A percentile compares a stretch with the other conserved stretches of the same genome.
These are phyloP conservation scores for Tipula lateralis DNA, from an alignment of 2,888 invertebrate genomes.

Conservation along the genomic window DNA sequence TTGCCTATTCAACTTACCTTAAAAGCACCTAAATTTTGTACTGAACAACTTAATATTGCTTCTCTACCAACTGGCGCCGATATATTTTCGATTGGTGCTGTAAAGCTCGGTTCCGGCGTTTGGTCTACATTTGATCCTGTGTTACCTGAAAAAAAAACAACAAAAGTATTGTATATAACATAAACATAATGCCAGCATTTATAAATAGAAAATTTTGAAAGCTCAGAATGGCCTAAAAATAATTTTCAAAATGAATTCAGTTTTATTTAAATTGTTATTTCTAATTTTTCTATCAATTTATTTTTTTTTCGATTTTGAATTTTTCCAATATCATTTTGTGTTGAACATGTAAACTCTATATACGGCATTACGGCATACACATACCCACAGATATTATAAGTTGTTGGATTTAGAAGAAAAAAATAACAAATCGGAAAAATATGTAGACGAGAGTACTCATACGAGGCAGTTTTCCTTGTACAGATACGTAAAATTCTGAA, in stretches of 20 bases:
- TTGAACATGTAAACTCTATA: neutral
- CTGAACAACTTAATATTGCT: constrained; percentile 32
- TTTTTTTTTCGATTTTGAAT: neutral
- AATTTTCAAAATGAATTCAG: neutral
- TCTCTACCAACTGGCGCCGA: constrained; percentile 32
- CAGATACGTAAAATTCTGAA: neutral
- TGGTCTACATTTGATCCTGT: constrained; percentile 5
- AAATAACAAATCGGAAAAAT: neutral
- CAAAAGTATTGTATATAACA: too few relatives aligned
- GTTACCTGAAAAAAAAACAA: constrained; percentile 9
- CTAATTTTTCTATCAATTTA: neutral
- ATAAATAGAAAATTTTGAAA: neutral
- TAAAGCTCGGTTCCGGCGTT: constrained; percentile 32
- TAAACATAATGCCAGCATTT: too few relatives aligned
- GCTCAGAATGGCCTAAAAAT: neutral
- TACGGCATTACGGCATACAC: neutral
- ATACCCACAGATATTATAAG: neutral
- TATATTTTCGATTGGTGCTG: constrained; percentile 33
- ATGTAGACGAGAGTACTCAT: neutral
- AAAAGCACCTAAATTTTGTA: constrained; percentile 32
- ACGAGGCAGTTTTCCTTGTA: neutral
- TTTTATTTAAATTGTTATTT: constrained; percentile 20
- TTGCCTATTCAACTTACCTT: constrained; percentile 31
- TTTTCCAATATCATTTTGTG: neutral
- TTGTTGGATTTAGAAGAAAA: neutral